phyloP scores from a whole-genome alignment of 2,888 invertebrate species.

The Metopia argyrocephala region DNA sequence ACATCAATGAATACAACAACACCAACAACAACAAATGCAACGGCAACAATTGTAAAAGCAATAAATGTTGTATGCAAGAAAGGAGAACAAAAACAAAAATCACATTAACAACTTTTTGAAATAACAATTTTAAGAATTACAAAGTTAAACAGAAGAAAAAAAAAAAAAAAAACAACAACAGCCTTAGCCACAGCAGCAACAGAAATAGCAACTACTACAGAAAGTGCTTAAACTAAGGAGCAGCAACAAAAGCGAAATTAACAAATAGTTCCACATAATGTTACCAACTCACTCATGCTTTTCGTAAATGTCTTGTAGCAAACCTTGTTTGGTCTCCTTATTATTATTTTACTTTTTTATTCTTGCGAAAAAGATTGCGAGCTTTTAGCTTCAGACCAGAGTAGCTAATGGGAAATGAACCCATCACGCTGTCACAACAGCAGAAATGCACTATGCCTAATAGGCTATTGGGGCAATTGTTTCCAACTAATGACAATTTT shows the following conservation, averaged over 20 bases:
- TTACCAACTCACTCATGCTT: conserved; percentile 9
- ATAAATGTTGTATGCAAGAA: conserved; percentile 20
- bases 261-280: conserved; percentile 1
- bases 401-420: too few relatives aligned
- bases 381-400: too few relatives aligned
- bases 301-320: too few relatives aligned
- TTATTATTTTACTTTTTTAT: too few relatives aligned
- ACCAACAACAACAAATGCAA: conserved; percentile 17
- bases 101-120: conserved; percentile 60
- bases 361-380: too few relatives aligned
- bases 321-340: too few relatives aligned
- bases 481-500: too few relatives aligned
- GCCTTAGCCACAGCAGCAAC: conserved; percentile 32
- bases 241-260: neutral
- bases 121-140: conserved; percentile 64
- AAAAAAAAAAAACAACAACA: conserved; percentile 40
- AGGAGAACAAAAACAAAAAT: conserved; percentile 33
- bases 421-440: too few relatives aligned
- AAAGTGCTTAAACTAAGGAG: neutral
- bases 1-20: conserved; percentile 25
- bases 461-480: too few relatives aligned
- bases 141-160: conserved; percentile 48
- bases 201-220: neutral
- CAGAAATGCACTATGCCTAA: too few relatives aligned
- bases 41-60: conserved; percentile 12